phyloP scores from a whole-genome alignment of 1,140 invertebrate species.

The Xylocopa sonorina region DNA sequence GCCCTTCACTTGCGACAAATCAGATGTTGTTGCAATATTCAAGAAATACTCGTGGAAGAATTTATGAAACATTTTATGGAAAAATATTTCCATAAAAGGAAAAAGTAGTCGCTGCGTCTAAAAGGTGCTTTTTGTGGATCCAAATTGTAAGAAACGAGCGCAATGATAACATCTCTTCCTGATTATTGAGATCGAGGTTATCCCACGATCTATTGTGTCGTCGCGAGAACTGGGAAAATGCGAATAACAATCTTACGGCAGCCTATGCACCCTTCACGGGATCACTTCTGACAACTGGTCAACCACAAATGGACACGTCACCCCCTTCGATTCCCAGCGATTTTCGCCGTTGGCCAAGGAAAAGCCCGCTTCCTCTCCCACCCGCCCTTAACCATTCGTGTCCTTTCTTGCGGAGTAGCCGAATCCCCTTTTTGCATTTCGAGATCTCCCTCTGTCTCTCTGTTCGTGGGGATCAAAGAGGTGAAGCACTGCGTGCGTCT shows the following conservation, averaged over 20 bases:
- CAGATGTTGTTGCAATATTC: neutral
- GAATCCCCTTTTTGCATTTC: constrained; percentile 75
- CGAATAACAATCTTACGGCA: constrained; percentile 16
- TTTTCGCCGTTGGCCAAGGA: constrained; percentile 68
- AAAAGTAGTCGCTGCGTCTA: no score
- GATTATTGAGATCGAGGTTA: constrained; percentile 19
- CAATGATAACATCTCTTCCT: neutral
- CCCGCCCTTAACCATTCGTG: no score
- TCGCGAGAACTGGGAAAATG: constrained; percentile 50
- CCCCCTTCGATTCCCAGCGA: constrained; percentile 77
- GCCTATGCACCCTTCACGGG: constrained; percentile 22
- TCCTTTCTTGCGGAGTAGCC: constrained; percentile 70
- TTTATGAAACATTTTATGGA: no score
- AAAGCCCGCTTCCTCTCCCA: constrained; percentile 42
- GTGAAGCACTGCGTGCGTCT: constrained; percentile 68
- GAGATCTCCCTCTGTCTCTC: constrained; percentile 60
- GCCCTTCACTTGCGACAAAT: neutral
- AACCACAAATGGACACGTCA: constrained; percentile 82
- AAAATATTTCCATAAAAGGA: neutral
- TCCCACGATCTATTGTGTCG: constrained; percentile 23
- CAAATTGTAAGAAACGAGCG: neutral
- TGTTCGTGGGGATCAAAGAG: constrained; percentile 72
- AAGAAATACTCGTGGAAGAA: no score
- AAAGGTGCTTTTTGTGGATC: no score
- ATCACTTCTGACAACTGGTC: constrained; percentile 73